Evolutionary conservation across 2,888 invertebrate genomes (phyloP), one percentile per base, ranked within the genome.

Genomic region (Dolichomitus sp.): DNA sequence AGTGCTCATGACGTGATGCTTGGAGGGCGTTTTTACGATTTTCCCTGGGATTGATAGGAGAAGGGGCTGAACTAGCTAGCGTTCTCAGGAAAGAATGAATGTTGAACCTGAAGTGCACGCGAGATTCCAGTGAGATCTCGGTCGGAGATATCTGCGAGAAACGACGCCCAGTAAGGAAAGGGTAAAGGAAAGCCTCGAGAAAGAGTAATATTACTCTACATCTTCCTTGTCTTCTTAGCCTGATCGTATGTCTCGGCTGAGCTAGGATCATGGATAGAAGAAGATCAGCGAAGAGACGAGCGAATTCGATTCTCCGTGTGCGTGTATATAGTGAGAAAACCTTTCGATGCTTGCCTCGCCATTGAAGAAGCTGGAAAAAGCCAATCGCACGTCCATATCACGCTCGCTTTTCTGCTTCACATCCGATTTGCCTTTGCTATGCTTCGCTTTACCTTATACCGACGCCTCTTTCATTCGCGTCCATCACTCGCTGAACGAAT

Each of bases 181-280:
- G 68, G 76, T 33, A 73, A 68, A 66, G 59, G 50, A 45, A 72
- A 52, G 45, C 59, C 52, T 66, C 19, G 54, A 73, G 65, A 68
- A 45, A 75, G 83, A 83, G 78, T 63, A 70, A 81, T 81, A 78
- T 84, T 81, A 72, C 69, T 73, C 77, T 78, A 75, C 76, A 68
- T 72, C 77, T 81, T 45, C 63, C 74, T 80, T 83, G 76, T 81
- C 85, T 81, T 80, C 72, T 80, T 73, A 80, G 63, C 79, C 61
- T 59, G 76, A 84, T 85, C 79, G 85, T 81, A 84, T 83, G 84
- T 83, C 84, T 80, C 83, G 81, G 84, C 80, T 87, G 87, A 87
- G 86, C 84, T 84, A 80, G 86, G 83, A 89, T 88, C 86, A 86
- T 78, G 81, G 82, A 19, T 75, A 66, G 80, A 54, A 79, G 72